Evolutionary conservation across 2,113 vertebrate species (phyloP), one percentile per base, ranked within the genome.

Genomic region (Menura novaehollandiae): DNA sequence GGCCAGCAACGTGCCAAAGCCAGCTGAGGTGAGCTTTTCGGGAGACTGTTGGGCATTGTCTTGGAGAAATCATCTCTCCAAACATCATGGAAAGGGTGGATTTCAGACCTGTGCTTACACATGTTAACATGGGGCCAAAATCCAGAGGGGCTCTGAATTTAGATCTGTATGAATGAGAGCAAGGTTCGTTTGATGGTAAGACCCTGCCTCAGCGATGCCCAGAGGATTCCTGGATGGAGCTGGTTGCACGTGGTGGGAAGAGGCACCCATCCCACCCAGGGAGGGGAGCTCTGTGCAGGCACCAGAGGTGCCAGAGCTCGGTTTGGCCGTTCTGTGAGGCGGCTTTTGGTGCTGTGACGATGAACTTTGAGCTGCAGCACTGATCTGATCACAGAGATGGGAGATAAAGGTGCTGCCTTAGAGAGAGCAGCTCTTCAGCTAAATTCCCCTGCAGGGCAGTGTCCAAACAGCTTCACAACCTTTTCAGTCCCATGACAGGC

Each of bases 81-180:
- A 56, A 35, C 51, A 30, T 4, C 16, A 8, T 2, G 32, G 52
- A 26, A 60, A 72, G 26, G 52, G 24, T 26, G 27, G 55, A 55
- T 56, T 47, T 73, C 68, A 78, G 30, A 75, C 13, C 41, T 2
- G 0, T 56, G 32, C 27, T 83, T 49, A 24, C 2, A 2, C 12
- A 11, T 39, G 1, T 19, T 41, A 73, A 52, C 37, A 18, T 1
- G 1, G 14, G 39, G 22, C 19, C 41, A n/a, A 66, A 77, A 47
- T 44, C 44, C 10, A 4, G 20, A 12, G 0, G 0, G 41, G 13
- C 13, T 72, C 49, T 62, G 75, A 60, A n/a, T 44, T 79, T 12
- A 28, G 64, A 55, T 18, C 11, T 0, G 0, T 15, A 5, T 11
- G 49, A 59, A 53, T 0, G 1, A 82, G 5, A 56, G 21, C 37